These are phyloP conservation scores for Centroberyx gerrardi DNA, from an alignment of 2,797 vertebrate genomes.

Conservation along the genomic window DNA sequence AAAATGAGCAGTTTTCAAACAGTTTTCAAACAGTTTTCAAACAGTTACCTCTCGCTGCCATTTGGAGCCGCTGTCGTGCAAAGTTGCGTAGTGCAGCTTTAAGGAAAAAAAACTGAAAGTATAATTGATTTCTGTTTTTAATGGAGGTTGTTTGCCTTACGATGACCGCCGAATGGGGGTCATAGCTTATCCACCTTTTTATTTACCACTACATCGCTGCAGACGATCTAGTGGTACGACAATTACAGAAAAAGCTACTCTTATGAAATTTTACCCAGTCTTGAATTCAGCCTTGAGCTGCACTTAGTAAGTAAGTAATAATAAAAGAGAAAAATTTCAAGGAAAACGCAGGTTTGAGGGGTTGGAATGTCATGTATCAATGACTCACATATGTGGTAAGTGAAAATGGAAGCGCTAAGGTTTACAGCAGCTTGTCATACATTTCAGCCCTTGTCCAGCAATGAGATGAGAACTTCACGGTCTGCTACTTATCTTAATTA, in stretches of 20 bases:
- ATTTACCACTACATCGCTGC: conserved; percentile 13
- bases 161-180: too few relatives aligned
- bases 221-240: neutral
- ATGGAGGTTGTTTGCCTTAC: too few relatives aligned
- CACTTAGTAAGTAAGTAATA: conserved; percentile 47
- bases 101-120: too few relatives aligned
- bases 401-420: conserved; percentile 36
- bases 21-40: too few relatives aligned
- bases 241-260: neutral
- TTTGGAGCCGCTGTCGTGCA: too few relatives aligned
- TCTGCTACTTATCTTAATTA: conserved; percentile 23
- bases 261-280: conserved; percentile 26
- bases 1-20: neutral
- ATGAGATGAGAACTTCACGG: conserved; percentile 30
- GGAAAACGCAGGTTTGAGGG: conserved; percentile 36
- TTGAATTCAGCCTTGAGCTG: conserved; percentile 28
- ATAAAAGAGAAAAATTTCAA: conserved; percentile 19
- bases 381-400: conserved; percentile 20
- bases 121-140: too few relatives aligned
- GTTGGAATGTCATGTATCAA: conserved; percentile 31
- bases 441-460: conserved; percentile 20
- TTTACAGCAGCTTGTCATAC: conserved; percentile 31
- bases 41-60: too few relatives aligned
- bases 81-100: too few relatives aligned
- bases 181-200: neutral